Conservation (phyloP, 2,888 invertebrate species). For the Biston betularia region DNA sequence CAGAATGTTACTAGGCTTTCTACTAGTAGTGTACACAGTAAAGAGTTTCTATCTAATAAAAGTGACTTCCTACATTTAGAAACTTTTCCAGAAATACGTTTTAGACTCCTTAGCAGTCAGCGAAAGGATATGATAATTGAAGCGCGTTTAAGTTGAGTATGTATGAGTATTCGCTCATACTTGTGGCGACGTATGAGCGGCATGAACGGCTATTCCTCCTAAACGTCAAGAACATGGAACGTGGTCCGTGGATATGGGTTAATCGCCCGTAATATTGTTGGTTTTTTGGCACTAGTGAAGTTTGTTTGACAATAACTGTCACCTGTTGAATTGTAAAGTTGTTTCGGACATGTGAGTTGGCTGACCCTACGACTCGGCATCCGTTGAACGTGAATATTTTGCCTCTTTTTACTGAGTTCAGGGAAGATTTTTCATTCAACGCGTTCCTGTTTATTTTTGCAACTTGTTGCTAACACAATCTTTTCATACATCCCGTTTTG, state of each 20-base stretch:
- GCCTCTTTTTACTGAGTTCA: neutral
- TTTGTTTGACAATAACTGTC: slow-evolving; percentile 33
- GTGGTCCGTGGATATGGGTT: slow-evolving; percentile 28
- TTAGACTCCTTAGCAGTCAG: too few species aligned
- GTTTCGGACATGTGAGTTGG: slow-evolving; percentile 6
- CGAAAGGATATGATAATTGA: too few species aligned
- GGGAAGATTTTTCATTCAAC: neutral
- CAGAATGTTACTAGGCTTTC: too few species aligned
- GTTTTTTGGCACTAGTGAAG: slow-evolving; percentile 20
- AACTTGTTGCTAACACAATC: too few species aligned
- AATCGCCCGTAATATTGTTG: slow-evolving; percentile 21
- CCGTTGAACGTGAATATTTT: neutral
- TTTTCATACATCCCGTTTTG: too few species aligned
- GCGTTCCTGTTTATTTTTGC: too few species aligned
- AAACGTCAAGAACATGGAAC: neutral
- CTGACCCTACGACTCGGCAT: neutral
- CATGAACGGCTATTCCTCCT: neutral
- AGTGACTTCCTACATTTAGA: too few species aligned
- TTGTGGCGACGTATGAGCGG: neutral
- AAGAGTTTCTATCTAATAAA: too few species aligned
- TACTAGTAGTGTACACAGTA: too few species aligned
- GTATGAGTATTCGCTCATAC: neutral
- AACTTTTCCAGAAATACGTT: too few species aligned
- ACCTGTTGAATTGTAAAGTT: slow-evolving; percentile 22
- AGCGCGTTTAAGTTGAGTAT: too few species aligned